phyloP scores from a whole-genome alignment of 2,888 invertebrate species.

The Furcula furcula region DNA sequence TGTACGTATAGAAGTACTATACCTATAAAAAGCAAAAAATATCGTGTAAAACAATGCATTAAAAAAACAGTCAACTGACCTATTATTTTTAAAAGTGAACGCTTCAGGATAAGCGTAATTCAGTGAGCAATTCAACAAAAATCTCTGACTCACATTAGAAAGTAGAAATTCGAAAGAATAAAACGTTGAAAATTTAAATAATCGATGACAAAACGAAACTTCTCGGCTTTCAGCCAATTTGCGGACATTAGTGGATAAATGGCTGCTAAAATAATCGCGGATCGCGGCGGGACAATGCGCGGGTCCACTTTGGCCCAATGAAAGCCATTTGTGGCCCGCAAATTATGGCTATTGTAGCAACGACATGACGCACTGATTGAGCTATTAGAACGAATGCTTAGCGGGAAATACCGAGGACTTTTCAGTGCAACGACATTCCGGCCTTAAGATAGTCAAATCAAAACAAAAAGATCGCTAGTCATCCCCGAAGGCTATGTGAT shows the following conservation, averaged over 20 bases:
- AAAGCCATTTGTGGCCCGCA: constrained; percentile 50
- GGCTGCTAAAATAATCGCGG: constrained; percentile 7
- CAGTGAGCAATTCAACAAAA: no score
- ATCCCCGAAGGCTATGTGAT: no score
- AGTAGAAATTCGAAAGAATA: constrained; percentile 14
- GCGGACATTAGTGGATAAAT: constrained; percentile 29
- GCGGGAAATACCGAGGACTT: no score
- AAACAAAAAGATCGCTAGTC: no score
- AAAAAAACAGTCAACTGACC: no score
- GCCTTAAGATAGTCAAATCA: no score
- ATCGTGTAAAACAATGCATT: no score
- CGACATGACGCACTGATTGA: constrained; percentile 17
- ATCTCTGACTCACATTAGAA: constrained; percentile 20
- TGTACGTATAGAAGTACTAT: no score
- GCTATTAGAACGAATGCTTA: neutral
- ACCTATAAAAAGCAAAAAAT: no score
- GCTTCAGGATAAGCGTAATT: no score
- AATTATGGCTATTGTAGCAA: constrained; percentile 51
- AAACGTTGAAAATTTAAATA: constrained; percentile 32
- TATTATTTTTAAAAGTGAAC: no score
- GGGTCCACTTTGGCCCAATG: constrained; percentile 52
- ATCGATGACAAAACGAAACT: constrained; percentile 31
- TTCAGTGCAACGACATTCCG: no score
- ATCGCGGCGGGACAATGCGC: constrained; percentile 46
- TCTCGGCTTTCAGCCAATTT: constrained; percentile 22